Evolutionary conservation across 2,797 vertebrate genomes (phyloP), one percentile per base, ranked within the genome.

Genomic region (Taenioides sp.): DNA sequence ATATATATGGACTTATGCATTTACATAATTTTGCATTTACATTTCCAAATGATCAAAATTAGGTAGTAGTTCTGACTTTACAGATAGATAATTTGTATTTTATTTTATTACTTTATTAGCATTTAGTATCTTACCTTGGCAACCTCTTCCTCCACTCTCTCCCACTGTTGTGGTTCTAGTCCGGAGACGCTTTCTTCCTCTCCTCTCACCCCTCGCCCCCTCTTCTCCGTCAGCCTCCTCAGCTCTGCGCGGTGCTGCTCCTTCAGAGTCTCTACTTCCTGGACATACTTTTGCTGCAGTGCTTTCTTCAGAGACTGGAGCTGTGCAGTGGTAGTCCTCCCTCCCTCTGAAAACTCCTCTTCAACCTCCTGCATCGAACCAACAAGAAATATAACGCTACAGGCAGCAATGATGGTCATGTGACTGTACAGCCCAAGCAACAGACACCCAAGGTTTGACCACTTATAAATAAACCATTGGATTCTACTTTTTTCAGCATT

Each of bases 121-220:
- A 3, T 49, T 49, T 49, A 54, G 52, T 7, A n/a, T 52, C 80
- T 31, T 92, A 99, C 98, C 95, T 97, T 97, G 37, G 97, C 97
- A 65, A 98, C 93, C 92, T 98, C 97, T 89, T 97, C 95, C 88
- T 98, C 95, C 80, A 97, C 88, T 85, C 82, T 93, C 85, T 95
- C 93, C 84, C 92, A 89, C 78, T 95, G 94, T 17, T 90, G 93
- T 64, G 91, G 94, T 84, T 96, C 85, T 60, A 84, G 75, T 60
- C 76, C 65, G 10, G 86, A 78, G 62, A 49, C 69, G 81, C 83
- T 23, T 37, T 81, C 82, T 62, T 67, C 69, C 50, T 18, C 60
- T 64, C 72, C 69, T 55, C 22, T 75, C 59, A 69, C 65, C 74
- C 82, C 85, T 57, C 68, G 62, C 5, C 65, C 66, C 34, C 67